Conservation (phyloP, 2,113 vertebrate species). For the Recurvirostra avosetta region DNA sequence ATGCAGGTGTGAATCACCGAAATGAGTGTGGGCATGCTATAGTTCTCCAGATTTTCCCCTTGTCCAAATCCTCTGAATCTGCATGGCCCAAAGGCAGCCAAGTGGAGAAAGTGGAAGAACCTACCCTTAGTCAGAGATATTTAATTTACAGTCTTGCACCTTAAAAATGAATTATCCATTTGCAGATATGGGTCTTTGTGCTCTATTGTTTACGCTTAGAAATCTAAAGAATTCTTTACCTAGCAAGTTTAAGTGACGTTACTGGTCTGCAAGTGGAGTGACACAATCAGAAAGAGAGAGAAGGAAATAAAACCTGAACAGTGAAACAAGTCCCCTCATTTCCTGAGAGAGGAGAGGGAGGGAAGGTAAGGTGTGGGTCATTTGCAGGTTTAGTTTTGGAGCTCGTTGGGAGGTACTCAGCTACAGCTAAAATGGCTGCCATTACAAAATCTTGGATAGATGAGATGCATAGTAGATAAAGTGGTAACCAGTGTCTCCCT, state of each 20-base stretch:
- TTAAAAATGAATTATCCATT: background rate
- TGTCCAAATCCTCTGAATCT: background rate
- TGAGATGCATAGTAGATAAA: background rate
- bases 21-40: background rate
- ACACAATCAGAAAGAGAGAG: background rate
- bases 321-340: background rate
- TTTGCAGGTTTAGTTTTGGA: background rate
- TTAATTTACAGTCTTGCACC: background rate
- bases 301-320: background rate
- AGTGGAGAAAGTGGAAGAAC: background rate
- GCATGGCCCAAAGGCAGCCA: background rate
- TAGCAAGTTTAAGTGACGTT: background rate
- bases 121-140: background rate
- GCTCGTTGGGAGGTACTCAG: background rate
- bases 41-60: background rate
- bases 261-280: background rate
- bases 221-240: background rate
- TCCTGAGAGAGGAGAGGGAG: background rate
- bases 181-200: background rate
- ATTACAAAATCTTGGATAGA: background rate
- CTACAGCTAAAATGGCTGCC: conserved; percentile 18
- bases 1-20: background rate
- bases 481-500: conserved; percentile 33
- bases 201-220: background rate
- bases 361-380: background rate